Percentiles rank a stretch among this genome's conserved stretches.
Conservation (phyloP, 2,113 vertebrate genomes). For the Micromys minutus region DNA sequence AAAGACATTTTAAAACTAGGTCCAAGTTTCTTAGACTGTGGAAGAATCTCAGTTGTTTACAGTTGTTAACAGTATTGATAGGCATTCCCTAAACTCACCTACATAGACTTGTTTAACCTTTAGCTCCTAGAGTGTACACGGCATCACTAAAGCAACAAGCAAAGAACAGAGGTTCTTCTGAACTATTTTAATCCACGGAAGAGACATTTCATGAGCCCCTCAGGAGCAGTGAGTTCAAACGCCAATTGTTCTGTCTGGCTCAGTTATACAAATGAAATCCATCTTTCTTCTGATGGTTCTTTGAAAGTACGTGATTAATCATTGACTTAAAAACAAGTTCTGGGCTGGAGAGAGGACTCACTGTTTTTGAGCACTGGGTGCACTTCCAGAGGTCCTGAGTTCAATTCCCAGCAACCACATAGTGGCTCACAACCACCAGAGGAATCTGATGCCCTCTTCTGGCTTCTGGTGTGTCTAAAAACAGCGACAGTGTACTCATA, state of each 20-base stretch:
- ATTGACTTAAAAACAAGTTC: background rate
- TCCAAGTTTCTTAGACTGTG: background rate
- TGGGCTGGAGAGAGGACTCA: too few relatives aligned
- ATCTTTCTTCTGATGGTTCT: background rate
- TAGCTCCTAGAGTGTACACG: background rate
- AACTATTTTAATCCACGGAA: background rate
- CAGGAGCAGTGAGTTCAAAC: background rate
- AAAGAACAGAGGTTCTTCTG: background rate
- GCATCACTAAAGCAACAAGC: background rate
- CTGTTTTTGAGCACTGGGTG: too few relatives aligned
- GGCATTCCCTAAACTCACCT: background rate
- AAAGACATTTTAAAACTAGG: background rate
- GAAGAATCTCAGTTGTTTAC: background rate
- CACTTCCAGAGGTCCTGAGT: too few relatives aligned
- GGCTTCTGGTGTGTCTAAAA: too few relatives aligned
- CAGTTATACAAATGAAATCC: background rate
- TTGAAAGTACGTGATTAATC: background rate
- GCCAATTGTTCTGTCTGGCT: background rate
- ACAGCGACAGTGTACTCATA: too few relatives aligned
- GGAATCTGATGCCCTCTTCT: too few relatives aligned
- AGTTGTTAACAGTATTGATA: background rate
- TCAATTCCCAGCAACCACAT: too few relatives aligned
- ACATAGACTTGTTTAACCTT: conserved; percentile 6
- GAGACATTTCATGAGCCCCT: background rate
- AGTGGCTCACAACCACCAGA: too few relatives aligned